These are phyloP conservation scores for Lithobates pipiens DNA, from an alignment of 2,797 vertebrate genomes.

Conservation along the genomic window DNA sequence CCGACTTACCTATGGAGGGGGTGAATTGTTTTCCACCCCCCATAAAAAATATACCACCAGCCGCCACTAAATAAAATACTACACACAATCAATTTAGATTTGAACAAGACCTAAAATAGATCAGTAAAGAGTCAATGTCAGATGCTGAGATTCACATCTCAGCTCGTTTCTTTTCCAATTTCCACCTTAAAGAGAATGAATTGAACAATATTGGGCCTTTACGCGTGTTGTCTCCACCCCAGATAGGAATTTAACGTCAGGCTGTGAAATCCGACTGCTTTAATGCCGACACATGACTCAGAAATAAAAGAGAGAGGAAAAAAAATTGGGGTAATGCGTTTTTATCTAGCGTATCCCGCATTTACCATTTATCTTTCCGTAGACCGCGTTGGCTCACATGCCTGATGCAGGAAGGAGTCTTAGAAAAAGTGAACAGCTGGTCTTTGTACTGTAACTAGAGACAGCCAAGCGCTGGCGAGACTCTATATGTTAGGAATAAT, in stretches of 20 bases:
- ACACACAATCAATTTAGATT: background rate
- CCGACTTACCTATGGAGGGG: too few species aligned
- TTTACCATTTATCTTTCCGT: slow-evolving; percentile 76
- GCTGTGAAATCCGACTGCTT: background rate
- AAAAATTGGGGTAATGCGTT: background rate
- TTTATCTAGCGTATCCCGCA: slow-evolving; percentile 43
- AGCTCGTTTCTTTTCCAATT: background rate
- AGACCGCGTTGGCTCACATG: slow-evolving; percentile 56
- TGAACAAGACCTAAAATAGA: background rate
- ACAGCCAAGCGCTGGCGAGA: slow-evolving; percentile 60
- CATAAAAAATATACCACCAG: too few species aligned
- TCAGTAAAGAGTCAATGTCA: background rate
- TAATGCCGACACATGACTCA: background rate
- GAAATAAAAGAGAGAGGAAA: background rate
- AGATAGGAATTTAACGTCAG: background rate
- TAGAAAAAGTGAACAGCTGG: slow-evolving; percentile 76
- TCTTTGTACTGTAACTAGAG: slow-evolving; percentile 76
- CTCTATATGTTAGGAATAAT: slow-evolving; percentile 80
- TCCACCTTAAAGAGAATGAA: background rate
- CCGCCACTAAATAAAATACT: background rate
- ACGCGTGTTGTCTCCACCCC: background rate
- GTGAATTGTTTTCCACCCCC: too few species aligned
- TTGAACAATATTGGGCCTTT: background rate
- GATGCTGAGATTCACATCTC: background rate
- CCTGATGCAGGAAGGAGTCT: background rate